Evolutionary conservation across 2,888 invertebrate species (phyloP), one percentile per base, ranked within the genome.

Genomic region (Venustoraphidia nigricollis): DNA sequence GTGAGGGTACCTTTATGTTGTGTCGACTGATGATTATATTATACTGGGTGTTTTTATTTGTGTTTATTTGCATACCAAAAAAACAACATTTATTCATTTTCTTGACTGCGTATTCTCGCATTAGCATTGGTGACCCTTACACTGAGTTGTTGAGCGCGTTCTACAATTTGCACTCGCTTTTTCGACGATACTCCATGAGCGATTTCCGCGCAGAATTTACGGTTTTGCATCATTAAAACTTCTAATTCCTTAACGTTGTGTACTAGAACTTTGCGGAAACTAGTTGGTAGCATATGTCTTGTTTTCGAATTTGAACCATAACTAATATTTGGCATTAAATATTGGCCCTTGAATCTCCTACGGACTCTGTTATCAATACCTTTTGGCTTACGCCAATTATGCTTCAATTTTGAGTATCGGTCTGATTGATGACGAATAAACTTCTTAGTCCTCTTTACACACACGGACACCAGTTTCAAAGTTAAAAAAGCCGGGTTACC

Each of bases 311-410:
- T 88, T 59, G 93, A 92, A 57, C 98, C 97, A 66, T 96, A 98
- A 80, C 98, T 98, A 68, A 99, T 95, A 67, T 85, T 95, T 55
- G 98, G 98, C 98, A 99, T 98, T 75, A 91, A 73, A 66, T 86
- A 93, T 66, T 96, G 96, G 35, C 98, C 98, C 86, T 98, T 98
- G 77, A 98, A 98, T 59, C 96, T 83, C 67, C 98, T 85, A 59
- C 98, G 84, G 44, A 98, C 97, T 71, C 97, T 83, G 83, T 99
- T 98, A 75, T 99, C 98, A 71, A 98, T 99, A 92, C 98, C 98
- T 75, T 96, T 96, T 14, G 98, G 98, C 75, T 96, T 98, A 66
- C 98, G 85, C 98, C 98, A 99, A 81, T 90, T 94, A 58, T 87
- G 79, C 90, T 88, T 92, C 57, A 96, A 76, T 73, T 94, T 94